These are phyloP conservation scores for Porites evermanni DNA, from an alignment of 92 coral and sea anemone genomes.

Conservation along the genomic window DNA sequence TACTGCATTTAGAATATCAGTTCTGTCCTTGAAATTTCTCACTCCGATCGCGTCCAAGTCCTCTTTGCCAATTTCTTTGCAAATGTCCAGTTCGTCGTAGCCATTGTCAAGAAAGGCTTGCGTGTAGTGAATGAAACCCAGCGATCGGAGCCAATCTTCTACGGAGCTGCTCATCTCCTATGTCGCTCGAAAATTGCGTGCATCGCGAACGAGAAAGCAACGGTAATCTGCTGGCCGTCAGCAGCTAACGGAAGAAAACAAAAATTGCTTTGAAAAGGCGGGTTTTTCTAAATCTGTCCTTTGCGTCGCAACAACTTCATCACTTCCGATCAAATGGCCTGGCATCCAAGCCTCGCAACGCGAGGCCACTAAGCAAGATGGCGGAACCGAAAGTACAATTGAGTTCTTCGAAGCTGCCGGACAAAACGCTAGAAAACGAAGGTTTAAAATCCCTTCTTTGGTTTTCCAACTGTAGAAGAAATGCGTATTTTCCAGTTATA, in stretches of 20 bases:
- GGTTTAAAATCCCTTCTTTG: constrained; percentile 39
- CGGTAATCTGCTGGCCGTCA: constrained; percentile 1
- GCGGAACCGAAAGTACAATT: constrained; percentile 17
- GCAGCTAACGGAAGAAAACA: constrained; percentile 24
- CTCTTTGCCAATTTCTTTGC: constrained; percentile 97
- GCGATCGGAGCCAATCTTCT: constrained; percentile 98
- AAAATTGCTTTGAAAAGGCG: constrained; percentile 32
- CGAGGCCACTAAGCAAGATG: constrained; percentile 44
- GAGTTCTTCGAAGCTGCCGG: constrained; percentile 7
- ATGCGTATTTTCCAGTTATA: constrained; percentile 25
- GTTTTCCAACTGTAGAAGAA: constrained; percentile 36
- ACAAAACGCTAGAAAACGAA: constrained; percentile 31
- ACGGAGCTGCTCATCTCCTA: constrained; percentile 78
- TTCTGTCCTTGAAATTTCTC: constrained; percentile 83
- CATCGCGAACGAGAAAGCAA: constrained; percentile 20
- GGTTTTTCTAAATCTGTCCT: constrained; percentile 24
- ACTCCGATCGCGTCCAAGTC: constrained; percentile 99
- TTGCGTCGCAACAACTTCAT: constrained; percentile 29
- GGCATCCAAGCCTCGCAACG: constrained; percentile 28
- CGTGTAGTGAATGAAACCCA: constrained; percentile 92
- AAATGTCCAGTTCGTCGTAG: constrained; percentile 96
- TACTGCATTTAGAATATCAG: constrained; percentile 91
- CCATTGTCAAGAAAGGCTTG: constrained; percentile 98
- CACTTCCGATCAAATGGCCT: constrained; percentile 33
- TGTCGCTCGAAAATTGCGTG: constrained; percentile 9